Base-by-base conservation (phyloP, 2,113 vertebrate genomes). In the Paraplagusia blochii region DNA sequence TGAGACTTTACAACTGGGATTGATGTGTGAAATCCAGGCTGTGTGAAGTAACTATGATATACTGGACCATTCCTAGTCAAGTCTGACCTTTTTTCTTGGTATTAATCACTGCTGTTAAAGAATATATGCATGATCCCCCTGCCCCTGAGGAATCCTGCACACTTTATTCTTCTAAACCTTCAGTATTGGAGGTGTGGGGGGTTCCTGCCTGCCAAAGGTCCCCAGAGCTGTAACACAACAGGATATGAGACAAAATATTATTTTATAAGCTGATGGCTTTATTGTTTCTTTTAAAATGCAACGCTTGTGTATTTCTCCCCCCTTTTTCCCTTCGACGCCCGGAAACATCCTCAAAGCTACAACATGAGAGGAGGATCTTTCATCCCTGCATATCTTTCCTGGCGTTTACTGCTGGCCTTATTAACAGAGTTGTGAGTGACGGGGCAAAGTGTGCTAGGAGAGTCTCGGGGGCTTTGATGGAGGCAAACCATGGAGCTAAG, bases 61-160 rank as follows among this genome's bases (percentile, higher is more conserved):
- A 89, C 78, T 80, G 74, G 83, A 79, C 77, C 67, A 69, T 85
- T 87, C 87, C 81, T 81, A 88, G 84, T 88, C 79, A 80, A 73
- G 86, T 89, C 83, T 89, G 85, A 90, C 89, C 88, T 89, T 90
- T 89, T 83, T 57, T 15, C 34, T 71, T 15, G 79, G 88, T 89
- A 90, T 89, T 87, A 89, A 90, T 90, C 75, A 78, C 81, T 77
- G 76, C 77, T 57, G 80, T 79, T 70, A 79, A 72, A 82, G 79
- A 87, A 85, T 86, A 79, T 85, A 81, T 76, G 76, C 84, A 75
- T 87, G 85, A 86, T 87, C 69, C 70, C 83, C 83, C 80, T 3
- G 4, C 81, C 63, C 61, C 38, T 12, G 10, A 74, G 81, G 84
- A 87, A 47, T 77, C 58, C 69, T 3, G 3, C 76, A 79, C 70